These are phyloP conservation scores for Sus scrofa DNA, from an alignment of 2,113 vertebrate genomes.

Conservation along the genomic window DNA sequence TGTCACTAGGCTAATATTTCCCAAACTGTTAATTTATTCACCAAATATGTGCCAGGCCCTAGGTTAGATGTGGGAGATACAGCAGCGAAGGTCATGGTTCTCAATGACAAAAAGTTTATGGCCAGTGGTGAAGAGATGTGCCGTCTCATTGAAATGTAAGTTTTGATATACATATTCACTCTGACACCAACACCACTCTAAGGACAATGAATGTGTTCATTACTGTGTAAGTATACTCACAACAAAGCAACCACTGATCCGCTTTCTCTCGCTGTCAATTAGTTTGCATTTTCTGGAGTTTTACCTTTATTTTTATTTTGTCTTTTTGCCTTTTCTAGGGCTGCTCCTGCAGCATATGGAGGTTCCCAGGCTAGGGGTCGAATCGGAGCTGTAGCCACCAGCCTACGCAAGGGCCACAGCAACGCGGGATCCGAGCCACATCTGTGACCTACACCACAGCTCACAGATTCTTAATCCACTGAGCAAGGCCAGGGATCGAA, in stretches of 20 bases:
- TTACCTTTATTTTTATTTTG: too few relatives aligned
- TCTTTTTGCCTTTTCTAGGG: too few relatives aligned
- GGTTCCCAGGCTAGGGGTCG: too few relatives aligned
- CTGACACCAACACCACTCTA: background rate
- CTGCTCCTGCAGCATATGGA: too few relatives aligned
- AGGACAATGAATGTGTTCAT: background rate
- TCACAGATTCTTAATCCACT: too few relatives aligned
- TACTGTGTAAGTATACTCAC: background rate
- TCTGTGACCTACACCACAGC: too few relatives aligned
- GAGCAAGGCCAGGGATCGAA: too few relatives aligned
- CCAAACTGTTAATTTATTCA: constrained; percentile 5
- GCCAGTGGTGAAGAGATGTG: background rate
- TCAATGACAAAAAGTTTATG: background rate
- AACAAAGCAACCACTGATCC: background rate
- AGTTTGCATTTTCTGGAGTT: background rate
- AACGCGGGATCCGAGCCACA: too few relatives aligned
- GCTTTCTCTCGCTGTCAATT: background rate
- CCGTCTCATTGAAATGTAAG: background rate
- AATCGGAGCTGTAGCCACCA: too few relatives aligned
- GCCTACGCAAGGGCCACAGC: too few relatives aligned
- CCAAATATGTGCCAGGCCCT: background rate
- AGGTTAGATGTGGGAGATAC: background rate
- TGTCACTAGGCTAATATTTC: background rate
- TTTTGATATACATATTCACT: background rate
- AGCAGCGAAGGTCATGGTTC: background rate